phyloP scores from a whole-genome alignment of 2,888 invertebrate genomes.

The Conistra vaccinii region DNA sequence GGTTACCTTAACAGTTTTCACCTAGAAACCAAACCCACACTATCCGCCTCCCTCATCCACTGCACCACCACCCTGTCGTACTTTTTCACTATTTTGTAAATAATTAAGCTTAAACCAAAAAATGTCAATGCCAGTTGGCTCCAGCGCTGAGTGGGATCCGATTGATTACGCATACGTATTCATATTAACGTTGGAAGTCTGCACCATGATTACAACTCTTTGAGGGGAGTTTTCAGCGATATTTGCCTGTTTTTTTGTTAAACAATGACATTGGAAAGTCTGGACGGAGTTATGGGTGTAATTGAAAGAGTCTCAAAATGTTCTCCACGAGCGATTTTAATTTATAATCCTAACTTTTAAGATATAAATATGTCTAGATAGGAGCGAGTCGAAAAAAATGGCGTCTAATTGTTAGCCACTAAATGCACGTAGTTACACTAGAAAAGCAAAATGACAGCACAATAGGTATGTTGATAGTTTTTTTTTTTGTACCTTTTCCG shows the following conservation, averaged over 20 bases:
- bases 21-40: slow-evolving; percentile 71
- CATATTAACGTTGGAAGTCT: slow-evolving; percentile 56
- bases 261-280: neutral
- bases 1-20: neutral
- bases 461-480: too few species aligned
- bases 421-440: too few species aligned
- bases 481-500: too few species aligned
- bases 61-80: slow-evolving; percentile 48
- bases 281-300: neutral
- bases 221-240: neutral
- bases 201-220: slow-evolving; percentile 29
- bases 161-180: slow-evolving; percentile 72
- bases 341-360: neutral
- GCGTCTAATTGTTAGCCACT: too few species aligned
- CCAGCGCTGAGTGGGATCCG: slow-evolving; percentile 67
- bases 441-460: too few species aligned
- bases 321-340: neutral
- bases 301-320: neutral
- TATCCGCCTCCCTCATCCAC: slow-evolving; percentile 20
- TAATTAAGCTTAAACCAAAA: slow-evolving; percentile 89
- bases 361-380: too few species aligned
- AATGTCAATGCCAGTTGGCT: slow-evolving; percentile 85
- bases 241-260: neutral
- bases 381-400: too few species aligned
- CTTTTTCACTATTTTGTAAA: slow-evolving; percentile 86